phyloP scores from a whole-genome alignment of 2,113 vertebrate genomes.

The Boleophthalmus pectinirostris region DNA sequence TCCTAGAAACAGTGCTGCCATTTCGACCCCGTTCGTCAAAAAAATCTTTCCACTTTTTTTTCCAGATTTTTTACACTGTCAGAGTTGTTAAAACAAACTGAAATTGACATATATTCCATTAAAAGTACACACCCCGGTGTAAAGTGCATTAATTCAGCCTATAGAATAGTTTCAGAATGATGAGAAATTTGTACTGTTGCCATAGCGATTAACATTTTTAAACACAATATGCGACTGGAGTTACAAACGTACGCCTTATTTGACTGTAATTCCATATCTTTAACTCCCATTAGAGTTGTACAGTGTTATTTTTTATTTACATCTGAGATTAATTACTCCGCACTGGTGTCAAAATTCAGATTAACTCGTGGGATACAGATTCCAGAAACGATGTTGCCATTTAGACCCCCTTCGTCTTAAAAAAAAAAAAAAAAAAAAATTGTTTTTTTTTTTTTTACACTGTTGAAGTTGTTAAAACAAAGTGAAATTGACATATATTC shows the following conservation, averaged over 20 bases:
- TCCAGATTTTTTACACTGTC: not conserved
- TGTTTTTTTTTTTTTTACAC: not conserved
- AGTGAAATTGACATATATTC: no score
- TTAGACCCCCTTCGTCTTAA: slow-evolving; percentile 48
- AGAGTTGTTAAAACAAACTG: slow-evolving; percentile 41
- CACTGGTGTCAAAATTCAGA: slow-evolving; percentile 57
- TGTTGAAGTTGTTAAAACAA: slow-evolving; percentile 33
- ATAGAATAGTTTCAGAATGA: no score
- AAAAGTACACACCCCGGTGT: no score
- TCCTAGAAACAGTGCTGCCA: no score
- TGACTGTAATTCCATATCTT: no score
- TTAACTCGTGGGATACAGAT: slow-evolving; percentile 51
- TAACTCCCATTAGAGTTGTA: no score
- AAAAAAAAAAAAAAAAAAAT: slow-evolving; percentile 31
- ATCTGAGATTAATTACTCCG: slow-evolving; percentile 73
- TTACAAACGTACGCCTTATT: no score
- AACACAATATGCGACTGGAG: no score
- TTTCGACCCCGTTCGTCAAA: slow-evolving; percentile 44
- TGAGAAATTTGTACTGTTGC: no score
- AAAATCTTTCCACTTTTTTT: slow-evolving; percentile 7
- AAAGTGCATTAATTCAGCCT: no score
- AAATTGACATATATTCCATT: no score
- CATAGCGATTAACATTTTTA: no score
- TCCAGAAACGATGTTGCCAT: slow-evolving; percentile 1
- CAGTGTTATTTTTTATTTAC: slow-evolving; percentile 62